Conservation (phyloP, 2,113 vertebrate species). For the Ammodytes marinus region DNA sequence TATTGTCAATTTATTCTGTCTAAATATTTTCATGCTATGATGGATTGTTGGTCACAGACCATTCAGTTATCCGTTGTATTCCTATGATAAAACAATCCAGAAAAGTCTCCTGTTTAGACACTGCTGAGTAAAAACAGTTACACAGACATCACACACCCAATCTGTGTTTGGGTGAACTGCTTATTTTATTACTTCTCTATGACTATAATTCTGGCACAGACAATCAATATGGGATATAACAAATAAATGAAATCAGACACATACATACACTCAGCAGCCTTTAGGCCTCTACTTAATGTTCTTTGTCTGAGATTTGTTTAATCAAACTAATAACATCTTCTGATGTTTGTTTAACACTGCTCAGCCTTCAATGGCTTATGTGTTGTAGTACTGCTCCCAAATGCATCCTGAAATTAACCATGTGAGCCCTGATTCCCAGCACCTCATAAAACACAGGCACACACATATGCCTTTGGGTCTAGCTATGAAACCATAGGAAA, state of each 20-base stretch:
- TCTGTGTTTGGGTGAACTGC: conserved; percentile 29
- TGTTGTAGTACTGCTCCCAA: conserved; percentile 40
- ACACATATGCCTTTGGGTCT: not conserved
- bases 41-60: not conserved
- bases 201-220: conserved; percentile 28
- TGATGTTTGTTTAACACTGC: conserved; percentile 71
- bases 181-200: conserved; percentile 44
- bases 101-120: conserved; percentile 36
- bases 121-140: conserved; percentile 32
- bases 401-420: conserved; percentile 51
- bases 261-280: not conserved
- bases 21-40: not conserved
- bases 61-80: not conserved
- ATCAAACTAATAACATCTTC: conserved; percentile 70
- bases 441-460: conserved; percentile 21
- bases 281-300: conserved; percentile 42
- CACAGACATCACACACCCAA: conserved; percentile 21
- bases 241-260: conserved; percentile 54
- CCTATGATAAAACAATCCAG: conserved; percentile 18
- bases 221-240: conserved; percentile 50
- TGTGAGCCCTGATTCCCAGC: conserved; percentile 21
- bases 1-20: not conserved
- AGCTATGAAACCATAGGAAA: conserved; percentile 1
- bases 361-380: conserved; percentile 65
- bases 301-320: conserved; percentile 69